Conservation (phyloP, 2,113 vertebrate genomes). For the Notechis scutatus region DNA sequence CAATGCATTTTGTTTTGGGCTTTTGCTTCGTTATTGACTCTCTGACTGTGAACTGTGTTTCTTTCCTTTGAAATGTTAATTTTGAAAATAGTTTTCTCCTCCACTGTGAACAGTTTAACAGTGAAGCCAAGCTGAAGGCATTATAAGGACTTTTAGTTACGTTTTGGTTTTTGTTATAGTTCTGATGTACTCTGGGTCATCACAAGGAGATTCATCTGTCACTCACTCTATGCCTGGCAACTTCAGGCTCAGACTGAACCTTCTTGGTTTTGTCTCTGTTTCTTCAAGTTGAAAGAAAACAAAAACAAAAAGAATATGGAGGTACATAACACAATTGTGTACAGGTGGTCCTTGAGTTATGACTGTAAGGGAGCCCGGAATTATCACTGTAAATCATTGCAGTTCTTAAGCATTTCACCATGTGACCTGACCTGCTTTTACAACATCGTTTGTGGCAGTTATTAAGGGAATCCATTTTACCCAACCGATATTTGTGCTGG, state of each 20-base stretch:
- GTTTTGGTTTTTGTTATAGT: too few relatives aligned
- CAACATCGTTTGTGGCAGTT: background rate
- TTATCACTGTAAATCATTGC: background rate
- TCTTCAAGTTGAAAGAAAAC: background rate
- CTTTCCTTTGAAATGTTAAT: too few relatives aligned
- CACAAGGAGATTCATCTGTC: background rate
- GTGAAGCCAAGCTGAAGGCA: too few relatives aligned
- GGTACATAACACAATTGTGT: background rate
- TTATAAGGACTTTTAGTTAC: too few relatives aligned
- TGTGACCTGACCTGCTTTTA: background rate
- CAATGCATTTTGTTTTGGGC: too few relatives aligned
- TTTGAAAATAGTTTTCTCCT: too few relatives aligned
- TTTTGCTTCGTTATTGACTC: too few relatives aligned
- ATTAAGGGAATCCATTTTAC: background rate
- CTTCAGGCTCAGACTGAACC: background rate
- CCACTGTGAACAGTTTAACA: too few relatives aligned
- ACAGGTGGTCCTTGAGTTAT: background rate
- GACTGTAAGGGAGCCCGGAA: background rate
- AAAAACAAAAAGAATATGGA: background rate
- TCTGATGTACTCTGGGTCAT: too few relatives aligned
- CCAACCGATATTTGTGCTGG: background rate
- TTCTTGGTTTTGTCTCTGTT: background rate
- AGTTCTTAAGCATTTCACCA: background rate
- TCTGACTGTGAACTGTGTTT: too few relatives aligned
- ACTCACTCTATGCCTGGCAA: background rate